Base-by-base conservation (phyloP, 2,888 invertebrate genomes). In the Gnatocerus cornutus region DNA sequence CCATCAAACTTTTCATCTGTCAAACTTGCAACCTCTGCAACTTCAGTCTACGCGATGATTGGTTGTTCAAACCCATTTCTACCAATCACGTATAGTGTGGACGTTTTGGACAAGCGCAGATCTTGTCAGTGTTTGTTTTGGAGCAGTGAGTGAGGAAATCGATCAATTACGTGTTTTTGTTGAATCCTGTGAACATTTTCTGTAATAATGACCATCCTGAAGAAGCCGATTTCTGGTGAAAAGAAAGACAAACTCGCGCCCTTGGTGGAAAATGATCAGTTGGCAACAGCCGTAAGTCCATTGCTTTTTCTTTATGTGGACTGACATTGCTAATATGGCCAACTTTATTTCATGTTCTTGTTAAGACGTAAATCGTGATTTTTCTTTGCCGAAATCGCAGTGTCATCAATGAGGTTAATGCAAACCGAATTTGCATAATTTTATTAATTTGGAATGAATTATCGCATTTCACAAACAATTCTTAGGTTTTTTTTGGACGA, bases 161-260 rank as follows among this genome's bases (percentile, higher is more conserved):
- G 67, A 66, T 70, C 67, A 67, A 63, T 71, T 71, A 45, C 58
- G 63, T 55, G 16, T 68, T 61, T 21, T 52, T 61, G n/a, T 37
- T 62, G 8, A 21, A 43, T 65, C 10, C 12, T 29, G 43, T 56
- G 52, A 41, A 62, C 33, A 45, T 65, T 71, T 52, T 67, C 56
- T 43, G 69, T 71, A 71, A 87, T 80, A 74, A 95, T 95, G 95
- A 95, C 95, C 71, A 90, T 95, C 83, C 87, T 95, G 78, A 92
- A 92, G 5, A 94, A 93, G 83, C 89, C 92, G 27, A 88, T 90
- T 71, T 87, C 89, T 61, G 90, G 91, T 72, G 90, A 92, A 73
- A 93, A 92, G 85, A 93, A 93, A 85, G 90, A 91, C 75, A 91
- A 89, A 86, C 86, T 88, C 77, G 89, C 90, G 76, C 92, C 92